Evolutionary conservation across 2,888 invertebrate genomes (phyloP).

Genomic region (Pasiphila rectangulata): DNA sequence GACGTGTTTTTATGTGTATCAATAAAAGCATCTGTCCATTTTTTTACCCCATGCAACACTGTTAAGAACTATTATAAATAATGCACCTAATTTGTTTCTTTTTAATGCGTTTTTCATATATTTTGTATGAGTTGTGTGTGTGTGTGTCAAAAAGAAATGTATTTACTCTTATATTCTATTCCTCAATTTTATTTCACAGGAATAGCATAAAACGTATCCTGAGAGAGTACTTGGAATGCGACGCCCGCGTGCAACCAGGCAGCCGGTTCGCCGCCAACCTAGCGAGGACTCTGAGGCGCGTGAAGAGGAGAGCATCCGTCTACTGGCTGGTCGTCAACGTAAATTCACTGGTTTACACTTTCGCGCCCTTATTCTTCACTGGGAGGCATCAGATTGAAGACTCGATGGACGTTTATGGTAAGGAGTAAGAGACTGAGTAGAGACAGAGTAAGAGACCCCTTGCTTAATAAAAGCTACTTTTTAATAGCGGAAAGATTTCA

Average conservation of each 20-base stretch:
- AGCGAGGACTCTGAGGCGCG: background rate
- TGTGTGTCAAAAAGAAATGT: too few relatives aligned
- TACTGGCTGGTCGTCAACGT: background rate
- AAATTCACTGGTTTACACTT: background rate
- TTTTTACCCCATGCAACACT: too few relatives aligned
- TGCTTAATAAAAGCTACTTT: too few relatives aligned
- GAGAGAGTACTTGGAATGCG: background rate
- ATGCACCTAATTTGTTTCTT: too few relatives aligned
- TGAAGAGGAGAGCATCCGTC: background rate
- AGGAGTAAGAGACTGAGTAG: too few relatives aligned
- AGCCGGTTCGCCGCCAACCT: background rate
- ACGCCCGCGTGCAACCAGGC: background rate
- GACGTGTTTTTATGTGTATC: too few relatives aligned
- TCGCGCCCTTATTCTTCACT: background rate
- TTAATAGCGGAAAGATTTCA: too few relatives aligned
- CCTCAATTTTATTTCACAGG: background rate
- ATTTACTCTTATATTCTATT: background rate
- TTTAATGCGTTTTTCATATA: too few relatives aligned
- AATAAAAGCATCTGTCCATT: too few relatives aligned
- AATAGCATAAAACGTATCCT: background rate
- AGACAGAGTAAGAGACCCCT: too few relatives aligned
- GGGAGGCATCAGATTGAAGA: background rate
- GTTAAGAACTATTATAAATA: too few relatives aligned
- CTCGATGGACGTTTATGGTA: background rate
- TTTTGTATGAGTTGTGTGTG: too few relatives aligned